phyloP scores from a whole-genome alignment of 2,888 invertebrate species.

The Hipparchia semele region DNA sequence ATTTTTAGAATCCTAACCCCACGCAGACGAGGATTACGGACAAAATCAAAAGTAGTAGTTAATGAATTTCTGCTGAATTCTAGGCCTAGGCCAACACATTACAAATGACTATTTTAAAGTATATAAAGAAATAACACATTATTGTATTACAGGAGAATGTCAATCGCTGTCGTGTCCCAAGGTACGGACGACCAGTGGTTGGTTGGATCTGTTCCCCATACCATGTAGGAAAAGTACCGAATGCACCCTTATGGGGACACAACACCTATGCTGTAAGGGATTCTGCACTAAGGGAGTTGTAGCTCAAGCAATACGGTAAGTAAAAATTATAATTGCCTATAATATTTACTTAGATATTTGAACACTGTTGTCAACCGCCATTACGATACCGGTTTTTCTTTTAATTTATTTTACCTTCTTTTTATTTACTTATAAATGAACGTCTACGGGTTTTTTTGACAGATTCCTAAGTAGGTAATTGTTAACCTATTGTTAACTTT shows the following conservation, averaged over 20 bases:
- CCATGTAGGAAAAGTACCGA: conserved; percentile 81
- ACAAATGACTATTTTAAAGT: neutral
- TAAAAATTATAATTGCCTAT: conserved; percentile 15
- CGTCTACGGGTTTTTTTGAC: no score
- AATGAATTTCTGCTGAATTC: no score
- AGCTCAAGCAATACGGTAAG: conserved; percentile 59
- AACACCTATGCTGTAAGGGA: conserved; percentile 82
- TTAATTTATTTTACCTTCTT: neutral
- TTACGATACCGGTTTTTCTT: neutral
- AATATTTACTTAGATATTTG: neutral
- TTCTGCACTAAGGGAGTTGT: conserved; percentile 77
- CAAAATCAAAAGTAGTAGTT: no score
- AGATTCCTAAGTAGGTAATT: no score
- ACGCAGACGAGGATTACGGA: no score
- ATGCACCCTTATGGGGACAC: conserved; percentile 80
- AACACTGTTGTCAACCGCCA: neutral
- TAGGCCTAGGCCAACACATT: no score
- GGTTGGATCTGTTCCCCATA: conserved; percentile 80
- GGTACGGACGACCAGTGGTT: conserved; percentile 75
- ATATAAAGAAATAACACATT: neutral
- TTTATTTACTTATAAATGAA: no score
- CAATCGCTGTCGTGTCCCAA: conserved; percentile 72
- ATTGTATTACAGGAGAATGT: conserved; percentile 48
- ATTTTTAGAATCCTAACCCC: no score
- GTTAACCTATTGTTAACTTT: no score